These are phyloP conservation scores for Tenthredo amoena DNA, from an alignment of 2,888 invertebrate genomes.

Conservation along the genomic window DNA sequence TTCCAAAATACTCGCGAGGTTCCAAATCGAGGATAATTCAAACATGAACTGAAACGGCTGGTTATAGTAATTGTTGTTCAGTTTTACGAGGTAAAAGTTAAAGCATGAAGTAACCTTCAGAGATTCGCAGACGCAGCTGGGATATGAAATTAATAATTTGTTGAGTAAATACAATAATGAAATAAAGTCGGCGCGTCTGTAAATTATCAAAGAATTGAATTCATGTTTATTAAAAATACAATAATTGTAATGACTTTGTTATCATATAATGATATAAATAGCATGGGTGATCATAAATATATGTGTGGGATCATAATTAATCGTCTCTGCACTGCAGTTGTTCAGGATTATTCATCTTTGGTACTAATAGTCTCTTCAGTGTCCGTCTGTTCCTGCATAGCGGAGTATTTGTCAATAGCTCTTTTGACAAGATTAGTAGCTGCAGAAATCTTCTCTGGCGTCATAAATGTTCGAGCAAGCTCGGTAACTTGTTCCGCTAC, in stretches of 20 bases:
- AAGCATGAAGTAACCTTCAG: neutral
- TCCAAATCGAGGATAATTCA: neutral
- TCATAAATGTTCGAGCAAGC: constrained; percentile 81
- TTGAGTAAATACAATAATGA: neutral
- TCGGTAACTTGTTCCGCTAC: constrained; percentile 71
- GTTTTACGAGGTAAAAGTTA: too few species aligned
- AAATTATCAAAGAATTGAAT: neutral
- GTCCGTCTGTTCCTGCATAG: constrained; percentile 56
- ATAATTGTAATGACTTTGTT: constrained; percentile 15
- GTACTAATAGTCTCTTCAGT: constrained; percentile 37
- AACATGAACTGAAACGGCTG: neutral
- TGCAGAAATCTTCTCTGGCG: constrained; percentile 81
- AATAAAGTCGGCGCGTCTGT: neutral
- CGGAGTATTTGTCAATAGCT: constrained; percentile 82
- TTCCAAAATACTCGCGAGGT: neutral
- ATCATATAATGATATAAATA: constrained; percentile 46
- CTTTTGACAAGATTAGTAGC: constrained; percentile 82
- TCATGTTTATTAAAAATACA: constrained; percentile 12
- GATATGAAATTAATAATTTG: neutral
- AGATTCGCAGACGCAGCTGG: neutral
- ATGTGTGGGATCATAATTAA: neutral
- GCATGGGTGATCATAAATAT: constrained; percentile 35
- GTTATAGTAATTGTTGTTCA: neutral
- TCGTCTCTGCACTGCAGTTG: neutral
- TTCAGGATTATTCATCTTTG: constrained; percentile 20